Conservation (phyloP, 2,888 invertebrate species). For the Euclidia mi region DNA sequence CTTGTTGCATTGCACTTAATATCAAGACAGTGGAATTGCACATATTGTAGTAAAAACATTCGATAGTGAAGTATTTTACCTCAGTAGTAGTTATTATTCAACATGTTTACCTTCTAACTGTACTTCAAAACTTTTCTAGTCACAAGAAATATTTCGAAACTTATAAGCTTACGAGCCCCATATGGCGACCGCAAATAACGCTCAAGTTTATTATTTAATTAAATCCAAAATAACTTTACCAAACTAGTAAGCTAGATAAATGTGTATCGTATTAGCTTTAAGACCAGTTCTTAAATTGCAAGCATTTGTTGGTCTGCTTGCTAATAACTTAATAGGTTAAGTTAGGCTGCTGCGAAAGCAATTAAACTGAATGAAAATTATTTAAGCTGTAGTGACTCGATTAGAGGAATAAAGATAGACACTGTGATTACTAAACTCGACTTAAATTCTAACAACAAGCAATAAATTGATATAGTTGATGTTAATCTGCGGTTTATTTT, state of each 20-base stretch:
- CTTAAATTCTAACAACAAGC: too few relatives aligned
- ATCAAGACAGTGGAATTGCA: too few relatives aligned
- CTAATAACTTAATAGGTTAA: slow-evolving; percentile 45
- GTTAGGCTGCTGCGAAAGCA: slow-evolving; percentile 32
- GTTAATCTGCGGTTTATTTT: too few relatives aligned
- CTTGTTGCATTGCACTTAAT: too few relatives aligned
- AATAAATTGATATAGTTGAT: too few relatives aligned
- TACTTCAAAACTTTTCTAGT: too few relatives aligned
- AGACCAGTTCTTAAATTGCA: slow-evolving; percentile 21
- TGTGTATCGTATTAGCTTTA: slow-evolving; percentile 1
- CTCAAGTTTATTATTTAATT: background rate
- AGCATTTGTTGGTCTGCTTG: slow-evolving; percentile 26
- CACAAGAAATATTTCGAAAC: background rate
- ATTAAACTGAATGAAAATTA: slow-evolving; percentile 45
- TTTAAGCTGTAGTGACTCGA: slow-evolving; percentile 16
- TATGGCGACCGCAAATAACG: background rate
- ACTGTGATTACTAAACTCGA: background rate
- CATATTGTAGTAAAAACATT: too few relatives aligned
- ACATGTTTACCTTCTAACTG: too few relatives aligned
- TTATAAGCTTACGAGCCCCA: background rate
- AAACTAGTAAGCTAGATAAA: slow-evolving; percentile 1
- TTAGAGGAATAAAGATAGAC: background rate
- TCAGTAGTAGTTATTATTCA: too few relatives aligned
- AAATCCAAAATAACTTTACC: background rate
- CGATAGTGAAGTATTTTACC: too few relatives aligned